Conservation (phyloP, 2,888 invertebrate genomes). For the Enchytraeus crypticus region DNA sequence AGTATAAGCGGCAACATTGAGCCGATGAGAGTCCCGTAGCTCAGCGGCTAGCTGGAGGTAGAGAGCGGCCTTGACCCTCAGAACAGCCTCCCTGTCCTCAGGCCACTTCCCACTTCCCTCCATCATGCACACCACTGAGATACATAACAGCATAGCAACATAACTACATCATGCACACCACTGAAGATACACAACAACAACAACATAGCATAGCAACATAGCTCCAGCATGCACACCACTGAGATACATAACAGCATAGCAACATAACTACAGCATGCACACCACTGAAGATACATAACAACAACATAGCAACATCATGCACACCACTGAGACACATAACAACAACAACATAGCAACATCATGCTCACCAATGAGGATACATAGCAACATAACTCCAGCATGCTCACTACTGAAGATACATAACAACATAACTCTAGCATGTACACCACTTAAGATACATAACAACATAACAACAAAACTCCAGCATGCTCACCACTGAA, state of each 20-base stretch:
- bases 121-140: slow-evolving; percentile 53
- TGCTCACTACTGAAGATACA: slow-evolving; percentile 52
- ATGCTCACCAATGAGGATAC: too few species aligned
- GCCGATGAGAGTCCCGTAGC: neutral
- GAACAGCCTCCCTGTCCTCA: slow-evolving; percentile 68
- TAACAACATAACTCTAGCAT: neutral
- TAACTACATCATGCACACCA: too few species aligned
- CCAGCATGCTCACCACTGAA: slow-evolving; percentile 55
- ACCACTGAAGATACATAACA: too few species aligned
- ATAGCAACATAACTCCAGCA: slow-evolving; percentile 65
- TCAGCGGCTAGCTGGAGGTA: slow-evolving; percentile 46
- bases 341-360: neutral
- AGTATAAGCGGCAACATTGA: neutral
- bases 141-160: neutral
- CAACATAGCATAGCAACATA: slow-evolving; percentile 74
- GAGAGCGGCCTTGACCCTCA: slow-evolving; percentile 75
- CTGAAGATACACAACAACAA: too few species aligned
- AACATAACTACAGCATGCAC: neutral
- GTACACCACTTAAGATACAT: too few species aligned
- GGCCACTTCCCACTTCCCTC: slow-evolving; percentile 87
- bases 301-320: slow-evolving; percentile 59
- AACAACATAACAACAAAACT: too few species aligned
- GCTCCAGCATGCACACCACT: slow-evolving; percentile 56
- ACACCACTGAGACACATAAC: slow-evolving; percentile 51
- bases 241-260: slow-evolving; percentile 20